A percentile compares a stretch with the other conserved stretches of the same genome.
Evolutionary conservation across 2,113 vertebrate species (phyloP).

Genomic region (Spea bombifrons): DNA sequence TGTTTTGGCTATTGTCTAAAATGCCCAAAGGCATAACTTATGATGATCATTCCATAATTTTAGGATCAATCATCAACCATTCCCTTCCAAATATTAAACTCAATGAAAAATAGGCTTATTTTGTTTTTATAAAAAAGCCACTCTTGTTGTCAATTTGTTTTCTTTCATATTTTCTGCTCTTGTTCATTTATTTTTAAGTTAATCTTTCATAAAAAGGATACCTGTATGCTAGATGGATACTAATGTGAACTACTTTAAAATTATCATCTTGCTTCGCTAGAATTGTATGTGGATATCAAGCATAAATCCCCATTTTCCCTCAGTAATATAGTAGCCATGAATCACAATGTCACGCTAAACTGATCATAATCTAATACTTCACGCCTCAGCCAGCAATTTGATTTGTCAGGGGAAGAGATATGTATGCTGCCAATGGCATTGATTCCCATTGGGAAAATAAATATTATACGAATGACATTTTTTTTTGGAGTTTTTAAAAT

Average conservation of each 20-base stretch:
- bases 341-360: slow-evolving; percentile 68
- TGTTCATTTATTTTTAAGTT: too few species aligned
- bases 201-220: slow-evolving; percentile 12
- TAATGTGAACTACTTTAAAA: slow-evolving; percentile 49
- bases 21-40: neutral
- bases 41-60: slow-evolving; percentile 14
- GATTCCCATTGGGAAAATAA: slow-evolving; percentile 59
- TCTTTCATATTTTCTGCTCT: too few species aligned
- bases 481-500: neutral
- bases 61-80: neutral
- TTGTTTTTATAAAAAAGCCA: too few species aligned
- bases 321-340: slow-evolving; percentile 64
- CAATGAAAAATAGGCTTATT: slow-evolving; percentile 1
- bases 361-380: slow-evolving; percentile 72
- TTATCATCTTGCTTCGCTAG: slow-evolving; percentile 66
- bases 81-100: neutral
- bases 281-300: slow-evolving; percentile 68
- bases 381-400: slow-evolving; percentile 73
- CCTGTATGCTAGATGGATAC: slow-evolving; percentile 7
- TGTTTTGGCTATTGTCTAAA: slow-evolving; percentile 22
- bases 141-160: too few species aligned
- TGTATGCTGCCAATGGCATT: slow-evolving; percentile 63
- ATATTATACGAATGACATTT: neutral
- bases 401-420: slow-evolving; percentile 71
- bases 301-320: slow-evolving; percentile 67